Conservation (phyloP, 2,888 invertebrate species). For the Ametastegia equiseti region DNA sequence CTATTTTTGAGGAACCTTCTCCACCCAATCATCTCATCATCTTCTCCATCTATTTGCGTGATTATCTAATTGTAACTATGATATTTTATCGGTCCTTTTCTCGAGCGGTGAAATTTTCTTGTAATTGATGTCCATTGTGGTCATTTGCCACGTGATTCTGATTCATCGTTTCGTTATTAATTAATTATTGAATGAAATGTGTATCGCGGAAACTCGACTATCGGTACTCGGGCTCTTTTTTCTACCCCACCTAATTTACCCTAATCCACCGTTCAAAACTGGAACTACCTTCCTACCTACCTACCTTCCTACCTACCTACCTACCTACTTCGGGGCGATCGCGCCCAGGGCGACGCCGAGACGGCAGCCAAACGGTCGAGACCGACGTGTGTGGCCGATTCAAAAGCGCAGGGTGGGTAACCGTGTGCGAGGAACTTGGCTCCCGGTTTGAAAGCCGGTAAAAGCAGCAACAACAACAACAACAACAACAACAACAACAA, state of each 20-base stretch:
- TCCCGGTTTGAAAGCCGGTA: background rate
- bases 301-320: too few relatives aligned
- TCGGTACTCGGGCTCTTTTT: background rate
- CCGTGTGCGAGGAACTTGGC: conserved; percentile 15
- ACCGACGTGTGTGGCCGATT: conserved; percentile 64
- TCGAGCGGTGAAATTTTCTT: background rate
- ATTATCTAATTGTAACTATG: background rate
- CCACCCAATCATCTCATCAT: too few relatives aligned
- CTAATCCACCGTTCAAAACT: conserved; percentile 42
- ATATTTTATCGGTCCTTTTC: background rate
- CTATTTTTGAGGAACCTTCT: background rate
- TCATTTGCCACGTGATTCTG: background rate
- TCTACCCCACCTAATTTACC: conserved; percentile 13
- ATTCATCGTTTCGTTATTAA: too few relatives aligned
- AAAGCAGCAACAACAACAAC: background rate
- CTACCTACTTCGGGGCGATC: conserved; percentile 6
- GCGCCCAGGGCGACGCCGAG: conserved; percentile 41
- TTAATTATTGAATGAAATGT: background rate
- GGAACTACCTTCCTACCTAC: conserved; percentile 1
- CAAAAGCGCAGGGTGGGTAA: conserved; percentile 59
- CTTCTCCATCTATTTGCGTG: background rate
- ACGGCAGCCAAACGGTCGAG: conserved; percentile 48
- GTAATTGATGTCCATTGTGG: background rate
- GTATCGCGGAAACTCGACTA: background rate
- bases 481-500: conserved; percentile 63